Percentiles rank a stretch among this genome's conserved stretches.
Evolutionary conservation across 2,888 invertebrate genomes (phyloP).

Genomic region (Hylaea fasciaria): DNA sequence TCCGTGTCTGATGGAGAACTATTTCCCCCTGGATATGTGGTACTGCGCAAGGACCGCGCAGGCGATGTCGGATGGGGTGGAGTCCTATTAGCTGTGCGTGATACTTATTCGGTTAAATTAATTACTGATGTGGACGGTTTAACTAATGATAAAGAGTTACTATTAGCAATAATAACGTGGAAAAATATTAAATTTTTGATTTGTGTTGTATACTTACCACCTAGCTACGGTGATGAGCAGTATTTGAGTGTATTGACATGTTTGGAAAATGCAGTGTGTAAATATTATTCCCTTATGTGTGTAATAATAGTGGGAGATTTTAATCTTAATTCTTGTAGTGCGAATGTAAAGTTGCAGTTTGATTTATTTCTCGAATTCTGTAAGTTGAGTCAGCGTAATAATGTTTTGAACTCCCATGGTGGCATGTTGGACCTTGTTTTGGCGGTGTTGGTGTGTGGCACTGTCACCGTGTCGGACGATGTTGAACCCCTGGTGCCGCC

Average conservation of each 20-base stretch:
- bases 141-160: not conserved
- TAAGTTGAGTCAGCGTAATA: not conserved
- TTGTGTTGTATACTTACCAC: not conserved
- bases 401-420: not conserved
- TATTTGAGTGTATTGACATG: not conserved
- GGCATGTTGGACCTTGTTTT: not conserved
- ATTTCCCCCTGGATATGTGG: not conserved
- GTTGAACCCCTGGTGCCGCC: not conserved
- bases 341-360: too few relatives aligned
- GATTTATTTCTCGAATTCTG: not conserved
- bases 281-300: not conserved
- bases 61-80: not conserved
- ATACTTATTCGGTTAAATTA: not conserved
- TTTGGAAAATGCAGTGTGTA: not conserved
- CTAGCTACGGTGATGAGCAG: not conserved
- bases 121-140: not conserved
- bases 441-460: not conserved
- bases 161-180: not conserved
- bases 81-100: not conserved
- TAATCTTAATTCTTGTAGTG: too few relatives aligned
- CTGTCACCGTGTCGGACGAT: not conserved
- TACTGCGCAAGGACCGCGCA: not conserved
- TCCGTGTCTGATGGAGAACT: not conserved
- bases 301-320: too few relatives aligned
- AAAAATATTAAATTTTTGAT: not conserved